Base-by-base conservation (phyloP, 2,797 vertebrate genomes). In the Champsocephalus esox region DNA sequence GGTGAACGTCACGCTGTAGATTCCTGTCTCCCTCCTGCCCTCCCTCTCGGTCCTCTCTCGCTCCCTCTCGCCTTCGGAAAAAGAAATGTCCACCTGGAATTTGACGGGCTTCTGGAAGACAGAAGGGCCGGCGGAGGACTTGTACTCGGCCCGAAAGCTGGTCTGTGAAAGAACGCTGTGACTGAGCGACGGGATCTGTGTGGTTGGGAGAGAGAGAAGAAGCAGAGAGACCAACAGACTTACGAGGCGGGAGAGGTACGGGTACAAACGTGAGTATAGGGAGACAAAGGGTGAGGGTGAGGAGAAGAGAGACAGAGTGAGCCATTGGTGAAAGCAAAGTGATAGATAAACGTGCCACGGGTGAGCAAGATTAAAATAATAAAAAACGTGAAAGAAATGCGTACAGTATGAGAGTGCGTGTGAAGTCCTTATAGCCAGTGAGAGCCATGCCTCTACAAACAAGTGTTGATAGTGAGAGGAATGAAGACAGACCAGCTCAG, bases 51-150 rank as follows among this genome's bases (percentile, higher is more conserved):
- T 82, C 83, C 91, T 89, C 80, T 92, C 92, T 32, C 92, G 82
- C 69, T 92, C 95, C 84, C 82, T 95, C 93, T 88, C 95, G 93
- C 95, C 95, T 86, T 97, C 96, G 12, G 96, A 96, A 89, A 96
- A 96, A 78, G 96, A 95, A 82, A 97, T 97, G 94, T 97, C 96
- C 92, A 97, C 96, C 87, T 97, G 96, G 91, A 97, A 97, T 90
- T 96, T 96, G 92, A 97, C 96, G 12, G 96, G 96, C 89, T 97
- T 97, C 94, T 97, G 96, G 95, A 97, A 97, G 93, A 97, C 96
- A 62, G 96, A 96, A 56, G 96, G 96, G 78, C 96, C 96, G 6
- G 94, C 96, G 19, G 96, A 96, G 88, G 96, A 95, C 86, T 96
- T 96, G 92, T 97, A 97, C 86, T 97, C 96, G 41, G 96, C 96